phyloP scores from a whole-genome alignment of 2,113 vertebrate species.

The Nanorana parkeri region DNA sequence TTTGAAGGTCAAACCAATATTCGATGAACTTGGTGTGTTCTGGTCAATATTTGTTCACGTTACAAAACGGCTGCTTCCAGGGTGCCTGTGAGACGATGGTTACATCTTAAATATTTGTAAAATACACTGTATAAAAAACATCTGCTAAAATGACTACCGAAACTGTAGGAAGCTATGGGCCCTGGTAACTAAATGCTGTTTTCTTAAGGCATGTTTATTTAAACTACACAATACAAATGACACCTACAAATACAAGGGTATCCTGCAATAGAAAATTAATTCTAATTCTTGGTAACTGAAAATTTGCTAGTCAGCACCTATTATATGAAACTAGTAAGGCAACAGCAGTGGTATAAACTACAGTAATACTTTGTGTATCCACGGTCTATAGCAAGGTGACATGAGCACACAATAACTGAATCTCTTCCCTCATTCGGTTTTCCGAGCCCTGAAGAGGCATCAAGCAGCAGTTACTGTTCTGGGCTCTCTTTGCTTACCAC shows the following conservation, averaged over 20 bases:
- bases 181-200: slow-evolving; percentile 72
- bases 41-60: background rate
- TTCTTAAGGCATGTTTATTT: slow-evolving; percentile 85
- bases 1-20: background rate
- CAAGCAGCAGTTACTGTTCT: slow-evolving; percentile 13
- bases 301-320: slow-evolving; percentile 83
- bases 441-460: background rate
- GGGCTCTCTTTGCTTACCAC: background rate
- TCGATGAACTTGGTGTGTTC: background rate
- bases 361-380: slow-evolving; percentile 73
- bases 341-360: slow-evolving; percentile 83
- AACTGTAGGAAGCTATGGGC: slow-evolving; percentile 74
- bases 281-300: slow-evolving; percentile 79
- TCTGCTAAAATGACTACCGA: slow-evolving; percentile 53
- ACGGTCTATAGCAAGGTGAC: slow-evolving; percentile 71
- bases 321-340: slow-evolving; percentile 84
- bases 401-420: slow-evolving; percentile 75
- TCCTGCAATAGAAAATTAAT: slow-evolving; percentile 73
- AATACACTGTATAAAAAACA: slow-evolving; percentile 5
- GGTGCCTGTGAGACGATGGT: background rate
- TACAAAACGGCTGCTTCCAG: background rate
- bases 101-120: background rate
- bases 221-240: slow-evolving; percentile 76
- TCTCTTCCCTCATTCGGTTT: slow-evolving; percentile 66
- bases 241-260: slow-evolving; percentile 78